These are phyloP conservation scores for Trachymyrmex septentrionalis DNA, from an alignment of 1,140 invertebrate genomes.

Conservation along the genomic window DNA sequence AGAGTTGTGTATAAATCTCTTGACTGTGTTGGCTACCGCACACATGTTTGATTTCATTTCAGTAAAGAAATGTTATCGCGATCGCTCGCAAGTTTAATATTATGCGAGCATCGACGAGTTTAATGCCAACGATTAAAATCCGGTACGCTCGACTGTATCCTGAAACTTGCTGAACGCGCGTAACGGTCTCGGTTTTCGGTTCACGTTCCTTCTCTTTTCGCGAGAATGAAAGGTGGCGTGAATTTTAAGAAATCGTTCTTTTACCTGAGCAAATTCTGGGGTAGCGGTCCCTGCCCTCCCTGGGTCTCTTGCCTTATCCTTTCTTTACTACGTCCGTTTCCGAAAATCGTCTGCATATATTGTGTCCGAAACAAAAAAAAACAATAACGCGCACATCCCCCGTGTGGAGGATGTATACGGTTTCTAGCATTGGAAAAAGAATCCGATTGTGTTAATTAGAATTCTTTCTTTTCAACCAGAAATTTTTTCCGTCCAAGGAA, in stretches of 20 bases:
- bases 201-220: not conserved
- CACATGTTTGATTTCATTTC: not conserved
- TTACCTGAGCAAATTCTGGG: conserved; percentile 44
- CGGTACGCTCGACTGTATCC: not conserved
- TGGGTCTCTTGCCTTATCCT: conserved; percentile 61
- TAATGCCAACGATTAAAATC: conserved; percentile 13
- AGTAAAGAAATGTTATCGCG: not conserved
- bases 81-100: not conserved
- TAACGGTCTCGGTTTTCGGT: conserved; percentile 46
- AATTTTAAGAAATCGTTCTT: conserved; percentile 70
- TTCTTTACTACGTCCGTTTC: not conserved
- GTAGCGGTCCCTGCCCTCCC: conserved; percentile 72
- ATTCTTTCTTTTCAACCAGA: no score
- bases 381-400: conserved; percentile 33
- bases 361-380: not conserved
- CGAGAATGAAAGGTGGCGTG: conserved; percentile 1
- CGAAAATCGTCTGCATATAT: not conserved
- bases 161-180: not conserved
- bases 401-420: conserved; percentile 26
- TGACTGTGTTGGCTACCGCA: not conserved
- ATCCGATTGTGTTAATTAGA: no score
- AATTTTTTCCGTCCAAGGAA: conserved; percentile 35
- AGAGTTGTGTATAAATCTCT: not conserved
- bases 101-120: not conserved
- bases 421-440: conserved; percentile 51